Conservation (phyloP, 2,797 vertebrate genomes). For the Spea hammondii region DNA sequence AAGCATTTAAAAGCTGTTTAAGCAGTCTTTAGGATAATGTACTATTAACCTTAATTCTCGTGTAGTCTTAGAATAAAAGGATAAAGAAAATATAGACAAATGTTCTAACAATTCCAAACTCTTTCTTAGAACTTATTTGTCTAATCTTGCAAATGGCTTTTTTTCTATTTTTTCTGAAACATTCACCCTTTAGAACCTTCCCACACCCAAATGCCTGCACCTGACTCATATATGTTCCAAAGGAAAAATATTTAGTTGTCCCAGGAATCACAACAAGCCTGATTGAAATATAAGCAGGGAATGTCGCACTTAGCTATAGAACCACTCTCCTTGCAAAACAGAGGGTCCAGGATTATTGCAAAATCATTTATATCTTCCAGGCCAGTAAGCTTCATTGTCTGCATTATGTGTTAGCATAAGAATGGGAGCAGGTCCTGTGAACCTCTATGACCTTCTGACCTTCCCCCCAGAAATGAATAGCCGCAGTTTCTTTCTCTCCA, state of each 20-base stretch:
- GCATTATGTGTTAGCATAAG: constrained; percentile 91
- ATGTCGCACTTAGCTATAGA: constrained; percentile 76
- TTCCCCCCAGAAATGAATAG: constrained; percentile 87
- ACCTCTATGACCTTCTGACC: constrained; percentile 92
- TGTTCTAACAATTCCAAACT: no score
- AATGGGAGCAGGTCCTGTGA: constrained; percentile 91
- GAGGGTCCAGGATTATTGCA: constrained; percentile 80
- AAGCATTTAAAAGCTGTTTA: no score
- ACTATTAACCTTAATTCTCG: no score
- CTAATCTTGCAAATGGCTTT: not conserved
- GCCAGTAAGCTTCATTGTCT: constrained; percentile 83
- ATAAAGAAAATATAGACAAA: no score
- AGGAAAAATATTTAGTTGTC: constrained; percentile 50
- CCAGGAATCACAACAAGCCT: constrained; percentile 62
- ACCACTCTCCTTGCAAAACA: constrained; percentile 67
- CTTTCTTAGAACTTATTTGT: no score
- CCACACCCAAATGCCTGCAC: constrained; percentile 53
- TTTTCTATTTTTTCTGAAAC: not conserved
- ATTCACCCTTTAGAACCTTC: constrained; percentile 9
- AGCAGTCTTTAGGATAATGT: no score
- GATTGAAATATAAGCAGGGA: constrained; percentile 68
- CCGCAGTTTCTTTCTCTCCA: constrained; percentile 77
- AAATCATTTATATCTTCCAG: constrained; percentile 96
- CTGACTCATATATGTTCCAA: constrained; percentile 42
- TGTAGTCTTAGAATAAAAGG: no score